Conservation (phyloP, 2,113 vertebrate species). For the Mustelus asterias region DNA sequence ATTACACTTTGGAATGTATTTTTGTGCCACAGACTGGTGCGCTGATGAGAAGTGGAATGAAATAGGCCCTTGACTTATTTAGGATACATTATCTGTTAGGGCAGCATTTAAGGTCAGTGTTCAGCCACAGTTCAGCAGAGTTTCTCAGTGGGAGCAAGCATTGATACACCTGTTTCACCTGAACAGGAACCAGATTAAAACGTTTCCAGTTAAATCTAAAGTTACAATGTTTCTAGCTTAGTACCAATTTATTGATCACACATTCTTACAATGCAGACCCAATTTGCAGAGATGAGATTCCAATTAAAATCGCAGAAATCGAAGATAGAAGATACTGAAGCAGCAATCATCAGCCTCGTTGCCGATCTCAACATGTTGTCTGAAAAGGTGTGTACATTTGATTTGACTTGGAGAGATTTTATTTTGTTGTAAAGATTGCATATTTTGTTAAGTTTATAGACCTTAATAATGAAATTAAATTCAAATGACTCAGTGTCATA, state of each 20-base stretch:
- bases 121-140: not conserved
- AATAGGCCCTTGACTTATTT: not conserved
- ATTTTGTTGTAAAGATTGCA: not conserved
- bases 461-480: not conserved
- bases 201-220: not conserved
- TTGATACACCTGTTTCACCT: not conserved
- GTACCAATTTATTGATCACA: not conserved
- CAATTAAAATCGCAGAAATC: conserved; percentile 58
- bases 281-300: conserved; percentile 69
- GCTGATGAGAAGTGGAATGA: not conserved
- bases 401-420: not conserved
- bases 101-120: not conserved
- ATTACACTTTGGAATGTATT: not conserved
- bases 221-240: not conserved
- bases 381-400: conserved; percentile 58
- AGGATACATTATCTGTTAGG: not conserved
- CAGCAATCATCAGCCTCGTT: conserved; percentile 52
- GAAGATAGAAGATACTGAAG: conserved; percentile 60
- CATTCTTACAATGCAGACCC: conserved; percentile 52
- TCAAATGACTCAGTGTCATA: not conserved
- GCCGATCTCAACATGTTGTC: conserved; percentile 58
- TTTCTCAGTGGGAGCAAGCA: not conserved
- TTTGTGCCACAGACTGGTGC: not conserved
- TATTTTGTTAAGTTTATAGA: not conserved
- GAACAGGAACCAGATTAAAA: not conserved